A percentile compares a stretch with the other conserved stretches of the same genome.
phyloP scores from a whole-genome alignment of 2,888 invertebrate genomes.

The Acrocera orbiculus region DNA sequence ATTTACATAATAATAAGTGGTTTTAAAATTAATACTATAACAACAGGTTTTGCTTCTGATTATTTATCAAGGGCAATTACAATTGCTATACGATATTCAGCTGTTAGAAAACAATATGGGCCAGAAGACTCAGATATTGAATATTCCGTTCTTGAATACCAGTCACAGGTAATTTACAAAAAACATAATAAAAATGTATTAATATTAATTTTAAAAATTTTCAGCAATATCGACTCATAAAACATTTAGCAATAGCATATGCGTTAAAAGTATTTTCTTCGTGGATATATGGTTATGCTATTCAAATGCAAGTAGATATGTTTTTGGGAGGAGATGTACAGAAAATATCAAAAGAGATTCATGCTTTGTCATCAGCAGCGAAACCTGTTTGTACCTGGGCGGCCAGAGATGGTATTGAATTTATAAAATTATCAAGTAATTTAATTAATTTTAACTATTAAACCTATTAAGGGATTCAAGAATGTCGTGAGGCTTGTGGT shows the following conservation, averaged over 20 bases:
- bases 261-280: slow-evolving; percentile 41
- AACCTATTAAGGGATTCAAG: too few relatives aligned
- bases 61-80: background rate
- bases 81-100: slow-evolving; percentile 65
- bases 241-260: slow-evolving; percentile 47
- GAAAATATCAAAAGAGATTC: slow-evolving; percentile 41
- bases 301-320: slow-evolving; percentile 30
- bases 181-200: too few relatives aligned
- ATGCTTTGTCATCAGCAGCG: slow-evolving; percentile 49
- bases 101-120: slow-evolving; percentile 60
- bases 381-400: slow-evolving; percentile 66
- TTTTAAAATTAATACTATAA: too few relatives aligned
- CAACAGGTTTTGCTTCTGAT: too few relatives aligned
- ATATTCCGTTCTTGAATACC: slow-evolving; percentile 63
- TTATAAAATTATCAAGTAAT: too few relatives aligned
- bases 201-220: slow-evolving; percentile 13
- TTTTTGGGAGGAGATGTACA: slow-evolving; percentile 19
- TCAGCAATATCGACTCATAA: slow-evolving; percentile 56
- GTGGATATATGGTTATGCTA: slow-evolving; percentile 31
- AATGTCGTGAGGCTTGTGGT: slow-evolving; percentile 85
- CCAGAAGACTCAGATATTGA: slow-evolving; percentile 42
- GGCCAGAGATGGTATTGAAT: slow-evolving; percentile 57
- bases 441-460: too few relatives aligned
- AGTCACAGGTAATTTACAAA: slow-evolving; percentile 47
- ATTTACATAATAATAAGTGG: too few relatives aligned